These are phyloP conservation scores for Serilophus lunatus DNA, from an alignment of 2,113 vertebrate species.

Conservation along the genomic window DNA sequence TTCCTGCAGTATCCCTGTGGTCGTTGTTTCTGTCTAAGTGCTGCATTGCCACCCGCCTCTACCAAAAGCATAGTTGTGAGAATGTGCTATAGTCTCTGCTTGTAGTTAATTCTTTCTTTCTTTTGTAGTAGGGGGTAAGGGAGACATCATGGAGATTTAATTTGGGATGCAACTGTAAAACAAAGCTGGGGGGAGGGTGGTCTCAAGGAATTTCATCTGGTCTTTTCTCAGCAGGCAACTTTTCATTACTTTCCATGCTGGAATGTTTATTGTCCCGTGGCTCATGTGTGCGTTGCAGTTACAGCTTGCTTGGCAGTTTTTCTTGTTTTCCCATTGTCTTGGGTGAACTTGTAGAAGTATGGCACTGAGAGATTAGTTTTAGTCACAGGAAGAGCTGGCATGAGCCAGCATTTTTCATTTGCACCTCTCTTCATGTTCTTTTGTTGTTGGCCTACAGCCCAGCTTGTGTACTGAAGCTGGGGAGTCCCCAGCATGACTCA, in stretches of 20 bases:
- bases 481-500: neutral
- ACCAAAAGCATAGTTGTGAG: neutral
- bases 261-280: conserved; percentile 47
- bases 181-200: neutral
- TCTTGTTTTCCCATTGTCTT: conserved; percentile 17
- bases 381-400: neutral
- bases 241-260: conserved; percentile 54
- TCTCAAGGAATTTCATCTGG: conserved; percentile 36
- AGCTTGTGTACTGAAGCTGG: neutral
- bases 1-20: neutral
- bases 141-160: conserved; percentile 12
- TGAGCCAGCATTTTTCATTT: conserved; percentile 1
- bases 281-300: conserved; percentile 11
- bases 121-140: neutral
- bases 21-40: neutral
- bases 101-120: neutral
- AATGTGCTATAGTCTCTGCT: neutral
- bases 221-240: conserved; percentile 51
- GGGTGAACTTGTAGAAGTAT: conserved; percentile 7
- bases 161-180: conserved; percentile 30
- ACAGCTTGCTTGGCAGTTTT: conserved; percentile 31
- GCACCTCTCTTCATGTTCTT: neutral
- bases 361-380: neutral
- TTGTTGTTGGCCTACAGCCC: neutral
- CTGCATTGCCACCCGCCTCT: neutral